These are phyloP conservation scores for Pionites leucogaster DNA, from an alignment of 2,113 vertebrate genomes.

Conservation along the genomic window DNA sequence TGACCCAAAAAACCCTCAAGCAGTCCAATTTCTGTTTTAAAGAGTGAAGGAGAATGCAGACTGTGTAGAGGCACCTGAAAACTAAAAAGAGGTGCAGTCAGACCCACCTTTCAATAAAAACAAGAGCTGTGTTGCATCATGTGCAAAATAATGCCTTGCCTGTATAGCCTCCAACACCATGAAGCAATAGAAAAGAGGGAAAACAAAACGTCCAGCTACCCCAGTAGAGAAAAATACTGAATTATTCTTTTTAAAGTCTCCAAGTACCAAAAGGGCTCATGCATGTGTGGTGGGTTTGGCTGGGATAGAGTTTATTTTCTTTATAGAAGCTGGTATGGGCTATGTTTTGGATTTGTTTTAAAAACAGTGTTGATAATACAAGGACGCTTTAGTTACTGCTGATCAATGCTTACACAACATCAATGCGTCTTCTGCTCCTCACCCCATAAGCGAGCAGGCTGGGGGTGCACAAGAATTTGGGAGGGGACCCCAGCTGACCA, in stretches of 20 bases:
- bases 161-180: background rate
- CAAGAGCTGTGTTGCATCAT: background rate
- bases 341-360: background rate
- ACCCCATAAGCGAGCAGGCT: background rate
- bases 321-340: background rate
- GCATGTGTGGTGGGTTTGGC: background rate
- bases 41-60: background rate
- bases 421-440: background rate
- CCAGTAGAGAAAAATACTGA: background rate
- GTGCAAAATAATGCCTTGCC: background rate
- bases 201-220: background rate
- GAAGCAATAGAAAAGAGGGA: background rate
- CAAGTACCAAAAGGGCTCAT: background rate
- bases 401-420: background rate
- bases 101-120: constrained; percentile 32
- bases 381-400: background rate
- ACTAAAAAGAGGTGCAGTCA: background rate
- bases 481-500: background rate
- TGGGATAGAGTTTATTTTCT: background rate
- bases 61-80: constrained; percentile 1
- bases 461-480: background rate
- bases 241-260: background rate
- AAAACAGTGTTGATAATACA: background rate
- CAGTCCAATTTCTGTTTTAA: constrained; percentile 13
- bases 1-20: constrained; percentile 9